Percentiles rank a stretch among this genome's conserved stretches.
These are phyloP conservation scores for Rallus limicola DNA, from an alignment of 2,113 vertebrate species.

Conservation along the genomic window DNA sequence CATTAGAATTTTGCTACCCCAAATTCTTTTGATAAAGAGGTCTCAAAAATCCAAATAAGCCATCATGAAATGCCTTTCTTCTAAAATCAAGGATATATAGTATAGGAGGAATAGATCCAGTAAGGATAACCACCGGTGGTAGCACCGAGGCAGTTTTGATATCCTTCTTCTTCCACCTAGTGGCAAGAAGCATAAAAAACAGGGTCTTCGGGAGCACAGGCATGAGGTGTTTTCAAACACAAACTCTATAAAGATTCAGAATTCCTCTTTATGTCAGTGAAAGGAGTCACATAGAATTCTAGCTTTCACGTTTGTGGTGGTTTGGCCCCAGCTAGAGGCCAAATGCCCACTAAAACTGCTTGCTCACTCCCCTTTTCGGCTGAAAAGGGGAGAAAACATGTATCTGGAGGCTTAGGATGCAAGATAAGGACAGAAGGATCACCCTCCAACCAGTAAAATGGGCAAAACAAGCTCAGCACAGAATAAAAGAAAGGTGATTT, in stretches of 20 bases:
- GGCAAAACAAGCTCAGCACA: too few relatives aligned
- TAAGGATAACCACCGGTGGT: background rate
- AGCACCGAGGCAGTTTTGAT: constrained; percentile 50
- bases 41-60: background rate
- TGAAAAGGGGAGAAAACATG: too few relatives aligned
- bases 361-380: too few relatives aligned
- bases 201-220: background rate
- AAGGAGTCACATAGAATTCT: background rate
- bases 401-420: too few relatives aligned
- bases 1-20: background rate
- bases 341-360: too few relatives aligned
- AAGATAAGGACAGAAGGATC: too few relatives aligned
- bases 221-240: background rate
- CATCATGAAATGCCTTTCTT: background rate
- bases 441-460: too few relatives aligned
- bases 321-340: too few relatives aligned
- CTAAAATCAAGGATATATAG: background rate
- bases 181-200: constrained; percentile 73
- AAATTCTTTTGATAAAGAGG: background rate
- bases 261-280: too few relatives aligned
- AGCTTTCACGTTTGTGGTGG: background rate
- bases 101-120: background rate
- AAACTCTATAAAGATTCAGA: background rate
- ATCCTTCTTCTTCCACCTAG: constrained; percentile 83
- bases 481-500: too few relatives aligned